phyloP scores from a whole-genome alignment of 64 coral and sea anemone species.

The Catalaphyllia jardinei region DNA sequence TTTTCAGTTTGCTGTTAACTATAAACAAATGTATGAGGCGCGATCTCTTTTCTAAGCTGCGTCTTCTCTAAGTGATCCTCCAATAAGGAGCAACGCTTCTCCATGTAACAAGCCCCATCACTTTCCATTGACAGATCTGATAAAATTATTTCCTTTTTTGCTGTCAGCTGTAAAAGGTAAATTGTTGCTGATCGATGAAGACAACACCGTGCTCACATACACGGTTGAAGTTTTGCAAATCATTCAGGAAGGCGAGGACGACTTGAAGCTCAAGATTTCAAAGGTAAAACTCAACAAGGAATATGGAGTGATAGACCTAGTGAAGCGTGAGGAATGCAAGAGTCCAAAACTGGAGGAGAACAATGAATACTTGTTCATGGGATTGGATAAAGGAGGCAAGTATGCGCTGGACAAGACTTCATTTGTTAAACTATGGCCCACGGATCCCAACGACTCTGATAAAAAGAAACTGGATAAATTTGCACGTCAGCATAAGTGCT shows the following conservation, averaged over 20 bases:
- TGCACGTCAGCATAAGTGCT: neutral
- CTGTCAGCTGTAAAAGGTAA: constrained; percentile 58
- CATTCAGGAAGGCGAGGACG: constrained; percentile 36
- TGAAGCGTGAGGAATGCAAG: constrained; percentile 25
- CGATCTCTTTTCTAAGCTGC: no score
- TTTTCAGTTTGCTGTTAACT: no score
- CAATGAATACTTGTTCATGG: constrained; percentile 69
- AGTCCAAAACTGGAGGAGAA: constrained; percentile 44
- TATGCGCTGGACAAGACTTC: constrained; percentile 38
- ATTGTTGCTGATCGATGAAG: constrained; percentile 57
- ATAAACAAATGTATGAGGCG: no score
- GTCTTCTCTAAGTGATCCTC: no score
- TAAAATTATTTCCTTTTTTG: neutral
- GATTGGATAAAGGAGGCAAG: constrained; percentile 26
- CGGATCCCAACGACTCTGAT: neutral
- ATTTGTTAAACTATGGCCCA: constrained; percentile 13
- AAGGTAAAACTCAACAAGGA: neutral
- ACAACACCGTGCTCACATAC: constrained; percentile 30
- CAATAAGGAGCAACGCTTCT: no score
- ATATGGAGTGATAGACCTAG: constrained; percentile 14
- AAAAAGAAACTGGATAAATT: neutral
- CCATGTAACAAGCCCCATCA: no score
- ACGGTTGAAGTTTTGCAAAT: constrained; percentile 44
- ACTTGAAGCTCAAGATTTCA: neutral
- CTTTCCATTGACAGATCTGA: no score